These are phyloP conservation scores for Cheirogaleus major DNA, from an alignment of 2,797 vertebrate species.

Conservation along the genomic window DNA sequence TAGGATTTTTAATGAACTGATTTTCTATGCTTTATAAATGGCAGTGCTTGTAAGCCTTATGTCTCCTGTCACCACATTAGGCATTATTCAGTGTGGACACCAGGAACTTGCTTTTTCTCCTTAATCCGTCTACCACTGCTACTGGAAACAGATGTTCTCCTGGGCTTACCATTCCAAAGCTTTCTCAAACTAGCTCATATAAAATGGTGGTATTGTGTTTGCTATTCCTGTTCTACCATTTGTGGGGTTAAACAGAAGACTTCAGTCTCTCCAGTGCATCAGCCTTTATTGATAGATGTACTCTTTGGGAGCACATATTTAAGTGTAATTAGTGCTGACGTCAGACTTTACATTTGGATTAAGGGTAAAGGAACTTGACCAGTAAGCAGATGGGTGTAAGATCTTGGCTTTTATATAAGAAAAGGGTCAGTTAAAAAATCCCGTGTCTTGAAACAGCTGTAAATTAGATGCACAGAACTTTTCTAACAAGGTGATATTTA, in stretches of 20 bases:
- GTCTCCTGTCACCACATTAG: not conserved
- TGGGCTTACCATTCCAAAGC: not conserved
- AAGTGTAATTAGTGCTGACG: constrained; percentile 49
- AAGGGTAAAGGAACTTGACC: not conserved
- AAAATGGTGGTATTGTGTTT: not conserved
- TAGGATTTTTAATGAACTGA: constrained; percentile 2
- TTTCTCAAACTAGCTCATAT: not conserved
- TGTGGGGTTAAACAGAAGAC: not conserved
- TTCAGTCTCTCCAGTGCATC: not conserved
- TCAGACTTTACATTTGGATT: constrained; percentile 46
- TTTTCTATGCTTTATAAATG: not conserved
- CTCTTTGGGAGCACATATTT: not conserved
- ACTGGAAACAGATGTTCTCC: constrained; percentile 17
- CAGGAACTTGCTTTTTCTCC: not conserved
- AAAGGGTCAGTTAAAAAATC: not conserved
- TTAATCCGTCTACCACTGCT: not conserved
- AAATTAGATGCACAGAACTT: not conserved
- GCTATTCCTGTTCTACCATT: not conserved
- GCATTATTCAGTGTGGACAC: not conserved
- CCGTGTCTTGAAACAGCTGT: not conserved
- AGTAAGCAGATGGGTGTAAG: not conserved
- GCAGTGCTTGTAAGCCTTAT: not conserved
- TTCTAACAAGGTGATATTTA: not conserved
- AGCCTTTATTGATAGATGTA: not conserved
- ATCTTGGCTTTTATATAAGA: constrained; percentile 9